Conservation (phyloP, 2,888 invertebrate genomes). For the Adelognathus sp. region DNA sequence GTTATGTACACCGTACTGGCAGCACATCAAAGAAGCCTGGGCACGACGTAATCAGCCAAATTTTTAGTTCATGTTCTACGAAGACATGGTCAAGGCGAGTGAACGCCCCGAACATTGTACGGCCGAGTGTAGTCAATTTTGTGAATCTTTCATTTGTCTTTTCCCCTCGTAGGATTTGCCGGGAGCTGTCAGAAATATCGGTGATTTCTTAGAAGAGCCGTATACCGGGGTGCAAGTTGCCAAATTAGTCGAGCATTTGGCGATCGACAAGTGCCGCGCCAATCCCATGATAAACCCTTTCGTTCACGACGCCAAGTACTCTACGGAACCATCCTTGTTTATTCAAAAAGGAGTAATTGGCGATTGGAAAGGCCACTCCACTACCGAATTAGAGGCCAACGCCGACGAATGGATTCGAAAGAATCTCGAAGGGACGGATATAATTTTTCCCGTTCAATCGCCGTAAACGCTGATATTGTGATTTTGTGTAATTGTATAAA, state of each 20-base stretch:
- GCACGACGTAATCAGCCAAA: slow-evolving; percentile 85
- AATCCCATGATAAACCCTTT: slow-evolving; percentile 89
- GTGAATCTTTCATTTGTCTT: background rate
- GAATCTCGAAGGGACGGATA: slow-evolving; percentile 84
- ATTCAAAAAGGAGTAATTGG: slow-evolving; percentile 87
- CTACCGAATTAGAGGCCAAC: slow-evolving; percentile 85
- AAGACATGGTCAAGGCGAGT: slow-evolving; percentile 87
- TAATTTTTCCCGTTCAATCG: slow-evolving; percentile 79
- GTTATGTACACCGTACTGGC: slow-evolving; percentile 90
- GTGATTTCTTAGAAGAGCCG: slow-evolving; percentile 85
- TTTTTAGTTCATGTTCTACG: slow-evolving; percentile 90
- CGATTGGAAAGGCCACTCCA: slow-evolving; percentile 89
- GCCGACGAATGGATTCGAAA: slow-evolving; percentile 88
- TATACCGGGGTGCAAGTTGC: slow-evolving; percentile 84
- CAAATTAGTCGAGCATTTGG: slow-evolving; percentile 87
- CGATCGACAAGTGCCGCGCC: slow-evolving; percentile 90
- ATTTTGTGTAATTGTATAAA: too few relatives aligned
- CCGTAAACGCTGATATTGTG: too few relatives aligned
- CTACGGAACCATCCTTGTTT: slow-evolving; percentile 85
- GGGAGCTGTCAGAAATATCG: slow-evolving; percentile 83
- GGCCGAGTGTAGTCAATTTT: slow-evolving; percentile 12
- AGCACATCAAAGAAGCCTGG: slow-evolving; percentile 91
- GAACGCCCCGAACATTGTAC: background rate
- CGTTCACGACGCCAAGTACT: too few relatives aligned
- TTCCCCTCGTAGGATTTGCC: slow-evolving; percentile 84